phyloP scores from a whole-genome alignment of 2,113 vertebrate genomes.

The Colinus virginianus region DNA sequence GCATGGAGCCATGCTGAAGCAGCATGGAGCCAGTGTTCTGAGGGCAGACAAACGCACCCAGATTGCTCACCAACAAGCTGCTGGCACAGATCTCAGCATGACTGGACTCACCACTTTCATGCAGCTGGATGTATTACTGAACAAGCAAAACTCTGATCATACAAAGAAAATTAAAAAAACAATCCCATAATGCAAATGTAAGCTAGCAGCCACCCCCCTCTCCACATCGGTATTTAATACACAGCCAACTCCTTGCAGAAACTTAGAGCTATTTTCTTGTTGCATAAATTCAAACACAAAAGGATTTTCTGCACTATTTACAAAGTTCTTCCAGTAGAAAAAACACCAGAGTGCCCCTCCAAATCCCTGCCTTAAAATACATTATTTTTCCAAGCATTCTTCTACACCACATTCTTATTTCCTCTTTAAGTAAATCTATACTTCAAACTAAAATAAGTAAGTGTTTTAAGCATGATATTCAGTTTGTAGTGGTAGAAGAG shows the following conservation, averaged over 20 bases:
- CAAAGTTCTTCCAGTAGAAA: neutral
- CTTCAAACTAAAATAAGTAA: neutral
- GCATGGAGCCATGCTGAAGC: neutral
- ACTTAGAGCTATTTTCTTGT: neutral
- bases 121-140: neutral
- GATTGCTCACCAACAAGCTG: neutral
- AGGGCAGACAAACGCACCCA: neutral
- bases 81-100: neutral
- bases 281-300: neutral
- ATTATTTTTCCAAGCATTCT: neutral
- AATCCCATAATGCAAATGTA: neutral
- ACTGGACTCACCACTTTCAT: neutral
- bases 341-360: neutral
- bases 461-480: neutral
- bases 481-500: neutral
- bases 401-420: neutral
- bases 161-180: neutral
- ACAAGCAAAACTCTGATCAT: neutral
- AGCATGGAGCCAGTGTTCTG: neutral
- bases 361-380: neutral
- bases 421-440: neutral
- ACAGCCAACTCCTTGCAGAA: neutral
- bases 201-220: slow-evolving; percentile 6
- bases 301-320: neutral
- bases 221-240: slow-evolving; percentile 10